Base-by-base conservation (phyloP, 1,140 invertebrate genomes). In the Aphelinus certus region DNA sequence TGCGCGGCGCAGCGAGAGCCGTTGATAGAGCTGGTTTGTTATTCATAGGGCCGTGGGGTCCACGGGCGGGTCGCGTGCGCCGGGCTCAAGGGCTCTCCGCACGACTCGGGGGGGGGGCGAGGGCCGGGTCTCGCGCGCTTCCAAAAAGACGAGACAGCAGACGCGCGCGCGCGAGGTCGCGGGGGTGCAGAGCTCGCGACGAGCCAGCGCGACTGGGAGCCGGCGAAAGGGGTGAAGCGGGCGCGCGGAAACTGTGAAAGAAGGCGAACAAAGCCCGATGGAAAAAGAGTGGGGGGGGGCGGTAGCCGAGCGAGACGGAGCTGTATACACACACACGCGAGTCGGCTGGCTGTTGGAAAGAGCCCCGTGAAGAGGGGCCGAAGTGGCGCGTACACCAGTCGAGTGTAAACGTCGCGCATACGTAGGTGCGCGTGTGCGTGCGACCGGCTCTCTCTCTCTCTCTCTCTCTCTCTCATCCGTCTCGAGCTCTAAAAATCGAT, bases 401-500 rank as follows among this genome's bases (percentile, higher is more conserved):
- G 81, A 79, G 78, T 84, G 79, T 53, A 53, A 0, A 82, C 79
- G 77, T 83, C 80, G 82, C 81, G 70, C 56, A 66, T 49, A 70
- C 55, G 46, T 66, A 71, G n/a, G 57, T 61, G 58, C 42, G 62
- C 45, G 42, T 47, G 62, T 64, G 62, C 49, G 43, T 58, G 48
- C 49, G 53, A 55, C 66, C 48, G 7, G 46, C 42, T 51, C 57
- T 63, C 69, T 65, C 67, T 61, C 67, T 71, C 69, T 66, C 60
- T 70, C 58, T 60, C 51, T 57, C 67, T 69, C 67, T 78, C 77
- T 82, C 81, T 83, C 81, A 79, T 83, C 79, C 80, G 83, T 86
- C 84, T 86, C 80, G 81, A 81, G 84, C 84, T 83, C 66, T 67
- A 83, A 86, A 86, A 87, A 87, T 87, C 85, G 84, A 85, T 86